These are phyloP conservation scores for Penaeus japonicus DNA, from an alignment of 1,140 invertebrate genomes.

Conservation along the genomic window DNA sequence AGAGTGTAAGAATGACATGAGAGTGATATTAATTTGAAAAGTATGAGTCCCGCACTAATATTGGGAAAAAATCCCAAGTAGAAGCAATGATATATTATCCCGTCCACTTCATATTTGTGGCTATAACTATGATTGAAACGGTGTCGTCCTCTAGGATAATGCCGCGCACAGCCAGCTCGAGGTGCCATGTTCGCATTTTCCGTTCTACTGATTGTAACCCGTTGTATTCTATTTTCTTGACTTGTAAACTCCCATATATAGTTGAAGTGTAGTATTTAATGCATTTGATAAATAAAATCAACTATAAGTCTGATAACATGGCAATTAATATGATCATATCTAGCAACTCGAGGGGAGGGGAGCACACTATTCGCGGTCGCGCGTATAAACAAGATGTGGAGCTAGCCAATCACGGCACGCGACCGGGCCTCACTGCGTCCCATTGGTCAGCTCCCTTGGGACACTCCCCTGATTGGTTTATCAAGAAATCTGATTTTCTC, in stretches of 20 bases:
- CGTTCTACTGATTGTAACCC: neutral
- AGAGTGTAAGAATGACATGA: neutral
- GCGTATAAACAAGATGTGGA: constrained; percentile 43
- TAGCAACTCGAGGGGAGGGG: neutral
- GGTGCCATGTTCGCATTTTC: neutral
- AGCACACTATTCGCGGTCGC: constrained; percentile 26
- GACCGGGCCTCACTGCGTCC: neutral
- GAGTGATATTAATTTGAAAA: neutral
- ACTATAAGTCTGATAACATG: no score
- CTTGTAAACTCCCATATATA: no score
- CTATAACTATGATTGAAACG: constrained; percentile 39
- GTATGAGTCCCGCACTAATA: neutral
- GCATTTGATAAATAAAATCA: no score
- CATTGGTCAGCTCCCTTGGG: constrained; percentile 48
- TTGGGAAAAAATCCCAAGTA: neutral
- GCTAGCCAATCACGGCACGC: constrained; percentile 31
- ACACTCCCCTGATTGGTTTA: constrained; percentile 42
- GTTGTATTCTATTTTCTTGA: neutral
- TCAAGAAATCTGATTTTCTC: constrained; percentile 46
- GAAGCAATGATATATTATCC: constrained; percentile 33
- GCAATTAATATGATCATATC: neutral
- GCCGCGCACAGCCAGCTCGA: no score
- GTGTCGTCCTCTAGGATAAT: neutral
- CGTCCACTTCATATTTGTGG: constrained; percentile 18
- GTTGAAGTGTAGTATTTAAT: no score